A percentile compares a stretch with the other conserved stretches of the same genome.
Evolutionary conservation across 2,888 invertebrate species (phyloP).

Genomic region (Apodemia zela): DNA sequence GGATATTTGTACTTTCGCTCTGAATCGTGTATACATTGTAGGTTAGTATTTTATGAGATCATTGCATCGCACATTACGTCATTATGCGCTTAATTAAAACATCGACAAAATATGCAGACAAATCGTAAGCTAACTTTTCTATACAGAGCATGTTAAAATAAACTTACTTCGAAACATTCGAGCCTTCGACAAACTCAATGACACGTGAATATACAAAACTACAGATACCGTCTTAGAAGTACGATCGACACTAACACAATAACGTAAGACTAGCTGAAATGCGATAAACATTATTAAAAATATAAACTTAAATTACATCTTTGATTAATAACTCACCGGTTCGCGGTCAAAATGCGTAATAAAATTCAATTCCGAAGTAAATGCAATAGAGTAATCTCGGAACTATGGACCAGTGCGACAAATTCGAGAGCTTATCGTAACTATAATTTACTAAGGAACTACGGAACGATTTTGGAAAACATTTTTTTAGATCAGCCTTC

Average conservation of each 20-base stretch:
- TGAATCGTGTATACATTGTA: slow-evolving; percentile 58
- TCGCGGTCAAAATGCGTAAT: slow-evolving; percentile 62
- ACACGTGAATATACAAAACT: slow-evolving; percentile 74
- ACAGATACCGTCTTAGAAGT: slow-evolving; percentile 62
- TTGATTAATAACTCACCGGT: slow-evolving; percentile 77
- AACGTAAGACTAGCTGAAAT: slow-evolving; percentile 80
- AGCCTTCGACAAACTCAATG: slow-evolving; percentile 55
- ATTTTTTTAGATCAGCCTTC: slow-evolving; percentile 36
- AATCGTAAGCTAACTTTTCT: slow-evolving; percentile 57
- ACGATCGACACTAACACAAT: slow-evolving; percentile 66
- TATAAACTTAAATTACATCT: slow-evolving; percentile 77
- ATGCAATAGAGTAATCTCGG: slow-evolving; percentile 57
- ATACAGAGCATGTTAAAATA: slow-evolving; percentile 59
- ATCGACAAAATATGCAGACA: slow-evolving; percentile 75
- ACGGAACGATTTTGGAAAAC: slow-evolving; percentile 55
- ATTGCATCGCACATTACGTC: slow-evolving; percentile 63
- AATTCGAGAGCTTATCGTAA: slow-evolving; percentile 35
- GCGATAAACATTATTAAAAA: slow-evolving; percentile 74
- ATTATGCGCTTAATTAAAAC: slow-evolving; percentile 73
- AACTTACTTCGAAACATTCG: slow-evolving; percentile 54
- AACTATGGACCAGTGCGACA: slow-evolving; percentile 49
- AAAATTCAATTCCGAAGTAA: slow-evolving; percentile 70
- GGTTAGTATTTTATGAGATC: slow-evolving; percentile 80
- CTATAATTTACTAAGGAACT: slow-evolving; percentile 57
- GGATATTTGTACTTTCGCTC: slow-evolving; percentile 73